These are phyloP conservation scores for Zophobas atratus DNA, from an alignment of 1,140 invertebrate species.

Conservation along the genomic window DNA sequence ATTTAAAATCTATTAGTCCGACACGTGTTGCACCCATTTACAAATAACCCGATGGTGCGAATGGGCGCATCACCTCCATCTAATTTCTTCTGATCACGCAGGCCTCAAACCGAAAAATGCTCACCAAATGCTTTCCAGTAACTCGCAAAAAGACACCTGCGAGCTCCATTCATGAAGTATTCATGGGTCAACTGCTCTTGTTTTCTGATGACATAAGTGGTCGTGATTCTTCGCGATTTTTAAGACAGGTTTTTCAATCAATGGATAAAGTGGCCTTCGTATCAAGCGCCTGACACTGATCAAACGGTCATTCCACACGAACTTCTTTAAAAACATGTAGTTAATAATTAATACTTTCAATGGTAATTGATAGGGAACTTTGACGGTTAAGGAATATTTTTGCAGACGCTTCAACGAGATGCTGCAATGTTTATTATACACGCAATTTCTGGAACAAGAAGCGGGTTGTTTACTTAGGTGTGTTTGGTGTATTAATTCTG, in stretches of 20 bases:
- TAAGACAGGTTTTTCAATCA: conserved; percentile 34
- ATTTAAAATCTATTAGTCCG: conserved; percentile 36
- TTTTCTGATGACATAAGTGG: conserved; percentile 31
- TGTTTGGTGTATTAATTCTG: background rate
- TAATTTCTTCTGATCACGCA: conserved; percentile 32
- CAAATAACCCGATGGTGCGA: conserved; percentile 28
- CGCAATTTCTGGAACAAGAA: background rate
- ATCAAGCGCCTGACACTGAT: conserved; percentile 11
- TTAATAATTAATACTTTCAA: conserved; percentile 13
- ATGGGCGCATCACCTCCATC: conserved; percentile 19
- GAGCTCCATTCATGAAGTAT: conserved; percentile 25
- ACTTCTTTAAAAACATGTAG: conserved; percentile 20
- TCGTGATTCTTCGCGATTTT: conserved; percentile 18
- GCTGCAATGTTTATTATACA: background rate
- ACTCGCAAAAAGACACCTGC: conserved; percentile 13
- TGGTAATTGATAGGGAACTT: conserved; percentile 5
- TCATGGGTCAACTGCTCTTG: conserved; percentile 17
- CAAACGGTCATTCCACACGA: conserved; percentile 14
- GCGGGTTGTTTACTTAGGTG: background rate
- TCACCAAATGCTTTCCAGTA: conserved; percentile 29
- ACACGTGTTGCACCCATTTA: conserved; percentile 26
- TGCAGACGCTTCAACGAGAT: background rate
- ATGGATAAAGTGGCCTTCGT: conserved; percentile 29
- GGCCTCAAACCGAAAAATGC: conserved; percentile 6
- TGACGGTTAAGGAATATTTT: conserved; percentile 7